A percentile compares a stretch with the other conserved stretches of the same genome.
Evolutionary conservation across 2,797 vertebrate genomes (phyloP).

Genomic region (Gouania willdenowi): DNA sequence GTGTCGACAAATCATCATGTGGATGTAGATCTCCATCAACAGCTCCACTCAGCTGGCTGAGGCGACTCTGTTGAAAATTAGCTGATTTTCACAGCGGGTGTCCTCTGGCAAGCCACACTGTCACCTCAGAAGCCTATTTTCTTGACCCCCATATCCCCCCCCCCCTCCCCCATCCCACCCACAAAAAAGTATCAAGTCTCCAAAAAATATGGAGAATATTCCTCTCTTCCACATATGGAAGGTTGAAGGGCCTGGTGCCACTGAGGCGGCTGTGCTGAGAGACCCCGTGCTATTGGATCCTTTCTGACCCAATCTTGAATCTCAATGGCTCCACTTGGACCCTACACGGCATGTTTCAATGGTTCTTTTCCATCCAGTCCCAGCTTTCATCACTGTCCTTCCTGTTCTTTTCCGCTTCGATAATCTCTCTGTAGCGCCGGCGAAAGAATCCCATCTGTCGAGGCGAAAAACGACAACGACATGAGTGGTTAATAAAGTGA

Average conservation of each 20-base stretch:
- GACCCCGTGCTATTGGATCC: slow-evolving; percentile 73
- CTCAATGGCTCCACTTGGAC: slow-evolving; percentile 60
- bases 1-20: slow-evolving; percentile 80
- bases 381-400: slow-evolving; percentile 96
- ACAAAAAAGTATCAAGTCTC: slow-evolving; percentile 85
- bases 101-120: slow-evolving; percentile 76
- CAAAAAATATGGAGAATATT: slow-evolving; percentile 99
- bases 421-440: slow-evolving; percentile 95
- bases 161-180: not conserved
- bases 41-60: slow-evolving; percentile 61
- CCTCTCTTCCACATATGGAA: slow-evolving; percentile 99
- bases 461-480: not conserved
- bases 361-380: slow-evolving; percentile 98
- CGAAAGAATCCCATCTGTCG: slow-evolving; percentile 98
- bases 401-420: slow-evolving; percentile 95
- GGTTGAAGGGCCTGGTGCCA: slow-evolving; percentile 84
- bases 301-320: slow-evolving; percentile 81
- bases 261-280: slow-evolving; percentile 63
- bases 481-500: not conserved
- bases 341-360: slow-evolving; percentile 72
- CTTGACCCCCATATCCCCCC: slow-evolving; percentile 31
- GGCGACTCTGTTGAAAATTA: slow-evolving; percentile 66
- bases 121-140: slow-evolving; percentile 76
- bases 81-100: slow-evolving; percentile 72
- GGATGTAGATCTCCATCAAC: slow-evolving; percentile 73